Evolutionary conservation across 2,888 invertebrate species (phyloP).

Genomic region (Ectropis crepuscularia): DNA sequence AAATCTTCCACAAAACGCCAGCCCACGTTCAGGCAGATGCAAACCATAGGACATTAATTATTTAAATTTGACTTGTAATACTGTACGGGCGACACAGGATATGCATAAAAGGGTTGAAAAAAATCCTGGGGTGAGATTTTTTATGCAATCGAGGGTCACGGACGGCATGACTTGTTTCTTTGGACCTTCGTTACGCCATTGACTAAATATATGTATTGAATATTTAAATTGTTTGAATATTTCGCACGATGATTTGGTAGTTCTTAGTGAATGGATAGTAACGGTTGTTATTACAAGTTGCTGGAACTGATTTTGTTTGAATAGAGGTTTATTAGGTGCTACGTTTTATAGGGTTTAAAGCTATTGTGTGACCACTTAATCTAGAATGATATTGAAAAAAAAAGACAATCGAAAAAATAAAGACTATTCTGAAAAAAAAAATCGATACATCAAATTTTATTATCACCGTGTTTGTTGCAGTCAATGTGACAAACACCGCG

Average conservation of each 20-base stretch:
- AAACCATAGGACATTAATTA: conserved; percentile 77
- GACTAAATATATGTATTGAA: conserved; percentile 64
- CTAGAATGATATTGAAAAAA: too few species aligned
- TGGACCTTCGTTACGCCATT: conserved; percentile 69
- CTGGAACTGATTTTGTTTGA: conserved; percentile 28
- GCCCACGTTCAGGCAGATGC: conserved; percentile 68
- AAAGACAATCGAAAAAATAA: too few species aligned
- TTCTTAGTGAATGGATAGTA: conserved; percentile 28
- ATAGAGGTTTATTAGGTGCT: conserved; percentile 17
- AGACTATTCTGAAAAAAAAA: too few species aligned
- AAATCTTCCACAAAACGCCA: conserved; percentile 46
- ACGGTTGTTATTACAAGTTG: conserved; percentile 21
- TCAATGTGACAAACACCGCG: too few species aligned
- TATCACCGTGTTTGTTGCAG: too few species aligned
- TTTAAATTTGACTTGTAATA: conserved; percentile 84
- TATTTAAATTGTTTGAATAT: conserved; percentile 63
- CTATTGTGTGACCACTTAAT: background rate
- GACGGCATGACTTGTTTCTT: conserved; percentile 54
- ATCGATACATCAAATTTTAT: too few species aligned
- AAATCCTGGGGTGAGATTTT: conserved; percentile 77
- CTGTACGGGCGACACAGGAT: conserved; percentile 78
- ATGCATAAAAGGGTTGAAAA: conserved; percentile 82
- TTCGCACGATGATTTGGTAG: conserved; percentile 70
- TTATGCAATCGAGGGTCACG: conserved; percentile 66
- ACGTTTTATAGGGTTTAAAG: background rate